Conservation (phyloP, 2,797 vertebrate genomes). For the Sebastes trivittatus region DNA sequence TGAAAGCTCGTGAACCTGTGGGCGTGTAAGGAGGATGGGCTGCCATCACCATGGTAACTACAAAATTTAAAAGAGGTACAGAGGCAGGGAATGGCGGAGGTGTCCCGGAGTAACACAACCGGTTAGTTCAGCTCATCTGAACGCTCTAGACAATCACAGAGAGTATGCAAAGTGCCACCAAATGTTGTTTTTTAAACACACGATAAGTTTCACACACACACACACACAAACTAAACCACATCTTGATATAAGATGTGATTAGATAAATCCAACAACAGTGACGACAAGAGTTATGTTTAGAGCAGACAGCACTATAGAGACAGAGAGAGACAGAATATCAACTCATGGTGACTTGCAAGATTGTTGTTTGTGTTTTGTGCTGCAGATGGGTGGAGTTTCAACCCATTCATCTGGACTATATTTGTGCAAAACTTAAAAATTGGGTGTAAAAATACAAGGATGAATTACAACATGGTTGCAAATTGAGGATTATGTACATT, state of each 20-base stretch:
- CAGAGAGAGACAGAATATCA: background rate
- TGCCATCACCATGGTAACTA: background rate
- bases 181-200: constrained; percentile 17
- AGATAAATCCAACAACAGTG: background rate
- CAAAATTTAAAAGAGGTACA: background rate
- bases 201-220: background rate
- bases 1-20: constrained; percentile 6
- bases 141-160: background rate
- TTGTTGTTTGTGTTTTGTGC: too few species aligned
- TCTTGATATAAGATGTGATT: constrained; percentile 10
- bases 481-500: background rate
- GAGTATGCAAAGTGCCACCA: constrained; percentile 68
- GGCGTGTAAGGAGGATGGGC: background rate
- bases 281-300: background rate
- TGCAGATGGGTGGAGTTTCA: background rate
- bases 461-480: background rate
- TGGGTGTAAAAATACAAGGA: background rate
- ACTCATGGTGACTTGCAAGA: background rate
- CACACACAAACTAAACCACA: constrained; percentile 13
- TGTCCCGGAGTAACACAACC: background rate
- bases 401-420: background rate
- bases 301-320: background rate
- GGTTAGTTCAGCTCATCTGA: constrained; percentile 8
- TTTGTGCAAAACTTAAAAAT: background rate
- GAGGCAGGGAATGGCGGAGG: constrained; percentile 9